Base-by-base conservation (phyloP, 1,140 invertebrate genomes). In the Danaus plexippus region DNA sequence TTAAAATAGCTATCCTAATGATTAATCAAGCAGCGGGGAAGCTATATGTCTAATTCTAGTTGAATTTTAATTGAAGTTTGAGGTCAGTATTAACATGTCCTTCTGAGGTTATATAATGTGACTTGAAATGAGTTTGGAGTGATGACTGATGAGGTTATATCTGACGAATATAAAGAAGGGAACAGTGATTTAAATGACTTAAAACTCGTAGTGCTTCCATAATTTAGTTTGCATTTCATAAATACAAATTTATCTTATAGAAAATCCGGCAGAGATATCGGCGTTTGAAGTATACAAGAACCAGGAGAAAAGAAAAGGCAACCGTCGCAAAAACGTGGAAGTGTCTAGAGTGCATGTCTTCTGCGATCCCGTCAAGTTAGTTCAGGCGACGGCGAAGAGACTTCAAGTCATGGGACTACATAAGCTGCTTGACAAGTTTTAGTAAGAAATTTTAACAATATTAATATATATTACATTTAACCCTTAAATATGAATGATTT, bases 351-450 rank as follows among this genome's bases (percentile, higher is more conserved):
- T 47, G 8, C 61, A 71, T 46, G 4, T 56, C 1, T 69, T 72
- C 70, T 85, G 77, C 55, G 83, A 85, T 64, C 78, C 69, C 57
- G 71, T 92, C 4, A 88, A 89, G 57, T 63, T 90, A 13, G 71
- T 92, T 12, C 88, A 90, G 67, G 91, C 92, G 18, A 73, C 88
- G 6, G 89, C 91, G 0, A 90, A 89, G 68, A 69, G 80, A 43
- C 79, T 89, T 41, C 86, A 87, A 43, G 79, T 89, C 47, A 78
- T 73, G 65, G 62, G 67, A 0, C 67, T 91, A 41, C 84, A 89
- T 52, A 88, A 88, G 56, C 68, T 87, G 40, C 75, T 90, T 1
- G 85, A 85, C 47, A 87, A 87, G 57, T 88, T 86, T 69, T 84
- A 77, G 87, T 88, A 55, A 77, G 84, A 73, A 47, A 42, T 46